Evolutionary conservation across 2,888 invertebrate species (phyloP).

Genomic region (Sialis lutaria): DNA sequence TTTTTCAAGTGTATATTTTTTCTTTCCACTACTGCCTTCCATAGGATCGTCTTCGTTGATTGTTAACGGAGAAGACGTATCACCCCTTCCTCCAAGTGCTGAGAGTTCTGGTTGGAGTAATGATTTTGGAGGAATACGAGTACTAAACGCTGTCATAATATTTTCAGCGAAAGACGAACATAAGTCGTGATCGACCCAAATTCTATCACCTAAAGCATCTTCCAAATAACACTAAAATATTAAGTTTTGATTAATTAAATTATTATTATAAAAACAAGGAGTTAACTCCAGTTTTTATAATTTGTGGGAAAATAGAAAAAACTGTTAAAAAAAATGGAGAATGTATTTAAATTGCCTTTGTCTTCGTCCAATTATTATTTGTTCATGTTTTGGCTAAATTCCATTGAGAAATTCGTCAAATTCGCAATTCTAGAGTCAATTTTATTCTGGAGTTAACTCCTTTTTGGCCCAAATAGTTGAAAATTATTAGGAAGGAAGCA

Average conservation of each 20-base stretch:
- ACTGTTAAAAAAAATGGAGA: too few relatives aligned
- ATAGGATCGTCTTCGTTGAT: constrained; percentile 37
- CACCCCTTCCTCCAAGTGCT: constrained; percentile 29
- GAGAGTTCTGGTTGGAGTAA: constrained; percentile 42
- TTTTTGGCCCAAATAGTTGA: too few relatives aligned
- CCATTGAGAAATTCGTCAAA: too few relatives aligned
- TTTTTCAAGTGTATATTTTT: constrained; percentile 5
- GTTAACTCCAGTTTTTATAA: too few relatives aligned
- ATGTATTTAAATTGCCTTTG: too few relatives aligned
- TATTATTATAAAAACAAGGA: constrained; percentile 6
- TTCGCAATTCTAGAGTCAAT: too few relatives aligned
- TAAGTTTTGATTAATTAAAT: constrained; percentile 2
- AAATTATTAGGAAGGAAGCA: neutral
- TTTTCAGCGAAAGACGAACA: constrained; percentile 86
- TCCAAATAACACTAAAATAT: constrained; percentile 67
- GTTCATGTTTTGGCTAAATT: neutral
- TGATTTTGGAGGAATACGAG: constrained; percentile 54
- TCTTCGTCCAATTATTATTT: too few relatives aligned
- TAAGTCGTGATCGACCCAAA: constrained; percentile 86
- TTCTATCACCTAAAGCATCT: constrained; percentile 81
- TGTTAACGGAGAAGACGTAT: constrained; percentile 25
- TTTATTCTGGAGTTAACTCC: too few relatives aligned
- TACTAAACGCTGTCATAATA: constrained; percentile 70
- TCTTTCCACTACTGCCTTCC: constrained; percentile 32
- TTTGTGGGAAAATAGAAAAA: too few relatives aligned